Evolutionary conservation across 2,113 vertebrate genomes (phyloP).

Genomic region (Hypocryptadius cinnamomeus): DNA sequence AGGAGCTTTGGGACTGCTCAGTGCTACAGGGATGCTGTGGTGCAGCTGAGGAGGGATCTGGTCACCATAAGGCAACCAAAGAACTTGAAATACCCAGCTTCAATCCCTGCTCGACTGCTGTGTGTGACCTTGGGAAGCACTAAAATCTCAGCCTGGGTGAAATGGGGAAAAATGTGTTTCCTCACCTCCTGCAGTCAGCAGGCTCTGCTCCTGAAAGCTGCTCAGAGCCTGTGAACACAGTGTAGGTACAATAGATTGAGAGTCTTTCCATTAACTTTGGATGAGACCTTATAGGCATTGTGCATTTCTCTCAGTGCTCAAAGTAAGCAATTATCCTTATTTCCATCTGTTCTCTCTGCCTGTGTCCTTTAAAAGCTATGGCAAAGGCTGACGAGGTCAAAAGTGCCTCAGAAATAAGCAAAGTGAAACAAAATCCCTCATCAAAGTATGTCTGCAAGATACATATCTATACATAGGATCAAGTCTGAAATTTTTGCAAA

Average conservation of each 20-base stretch:
- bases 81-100: background rate
- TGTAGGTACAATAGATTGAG: background rate
- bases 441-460: background rate
- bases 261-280: background rate
- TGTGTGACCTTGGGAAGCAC: background rate
- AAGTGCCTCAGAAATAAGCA: background rate
- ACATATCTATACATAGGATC: no score
- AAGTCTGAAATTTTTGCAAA: background rate
- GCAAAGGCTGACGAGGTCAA: background rate
- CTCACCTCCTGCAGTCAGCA: background rate
- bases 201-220: background rate
- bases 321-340: conserved; percentile 17
- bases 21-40: background rate
- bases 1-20: background rate
- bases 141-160: background rate
- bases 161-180: background rate
- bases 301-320: background rate
- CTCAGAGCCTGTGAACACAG: background rate
- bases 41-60: background rate
- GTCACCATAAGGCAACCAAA: background rate
- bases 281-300: background rate
- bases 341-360: conserved; percentile 28
- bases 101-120: background rate
- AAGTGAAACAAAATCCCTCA: background rate
- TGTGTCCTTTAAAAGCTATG: background rate